Base-by-base conservation (phyloP, 2,113 vertebrate species). In the Coturnix japonica region DNA sequence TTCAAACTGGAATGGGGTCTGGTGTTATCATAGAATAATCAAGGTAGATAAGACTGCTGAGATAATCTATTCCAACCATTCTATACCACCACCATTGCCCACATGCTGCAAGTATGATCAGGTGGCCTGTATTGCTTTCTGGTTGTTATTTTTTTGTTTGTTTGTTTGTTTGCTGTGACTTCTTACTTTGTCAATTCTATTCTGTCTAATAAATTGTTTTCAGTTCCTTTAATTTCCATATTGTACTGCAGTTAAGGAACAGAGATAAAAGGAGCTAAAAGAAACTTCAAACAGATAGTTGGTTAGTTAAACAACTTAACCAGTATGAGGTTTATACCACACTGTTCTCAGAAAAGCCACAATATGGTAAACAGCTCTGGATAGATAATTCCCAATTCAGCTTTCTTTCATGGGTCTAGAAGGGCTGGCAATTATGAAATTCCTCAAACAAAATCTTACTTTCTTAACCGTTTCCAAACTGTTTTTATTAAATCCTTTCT, bases 241-340 rank as follows among this genome's bases (percentile, higher is more conserved):
- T 64, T 82, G 81, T 82, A 56, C 85, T 95, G 64, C 92, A 96
- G 95, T 87, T 92, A 94, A 91, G 94, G 71, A 92, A 85, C 81
- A 83, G 87, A 95, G 90, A 89, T 74, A 80, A 75, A 93, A 80
- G 41, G 75, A 85, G 60, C 75, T 82, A 51, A 30, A 57, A 83
- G 90, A 85, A 92, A 94, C 85, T 71, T n/a, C 26, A 60, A 94
- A 91, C 74, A 93, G 91, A 95, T 93, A 96, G 94, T 95, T 80
- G 90, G 90, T 94, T 94, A 92, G 91, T 95, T 95, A 95, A 94
- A 71, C 81, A 85, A 92, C 78, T 95, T 92, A 86, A 92, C 87
- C 77, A 81, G 72, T 87, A 87, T 63, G 67, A 79, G 69, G 76
- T 74, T 94, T 94, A 91, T 94, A 91, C 89, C 90, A 79, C 59